Conservation (phyloP, 1,140 invertebrate species). For the Temnothorax curvispinosus region DNA sequence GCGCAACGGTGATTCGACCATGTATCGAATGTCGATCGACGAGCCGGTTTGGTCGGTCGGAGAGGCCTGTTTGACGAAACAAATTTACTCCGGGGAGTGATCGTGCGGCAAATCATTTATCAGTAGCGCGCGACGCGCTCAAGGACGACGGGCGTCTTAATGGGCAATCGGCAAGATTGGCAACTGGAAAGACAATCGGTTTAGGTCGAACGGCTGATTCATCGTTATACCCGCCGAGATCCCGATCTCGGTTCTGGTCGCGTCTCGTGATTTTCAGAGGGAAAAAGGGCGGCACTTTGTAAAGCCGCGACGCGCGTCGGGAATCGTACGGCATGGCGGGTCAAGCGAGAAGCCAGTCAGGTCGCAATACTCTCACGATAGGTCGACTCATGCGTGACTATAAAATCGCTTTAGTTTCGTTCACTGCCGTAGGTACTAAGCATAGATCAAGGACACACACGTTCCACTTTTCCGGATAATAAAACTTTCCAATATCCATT, state of each 20-base stretch:
- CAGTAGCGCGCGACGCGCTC: conserved; percentile 15
- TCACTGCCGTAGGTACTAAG: conserved; percentile 15
- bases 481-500: conserved; percentile 26
- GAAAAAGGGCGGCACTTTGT: conserved; percentile 17
- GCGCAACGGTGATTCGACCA: conserved; percentile 33
- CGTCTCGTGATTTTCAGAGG: conserved; percentile 10
- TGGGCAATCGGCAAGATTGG: neutral
- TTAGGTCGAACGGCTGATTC: conserved; percentile 22
- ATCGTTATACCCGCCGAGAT: neutral
- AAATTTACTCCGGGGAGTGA: conserved; percentile 30
- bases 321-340: neutral
- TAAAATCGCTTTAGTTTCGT: conserved; percentile 79
- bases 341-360: conserved; percentile 61
- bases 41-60: conserved; percentile 39
- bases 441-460: conserved; percentile 59
- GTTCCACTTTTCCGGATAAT: conserved; percentile 44
- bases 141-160: conserved; percentile 42
- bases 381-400: conserved; percentile 74
- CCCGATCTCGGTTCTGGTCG: conserved; percentile 12
- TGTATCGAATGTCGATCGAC: conserved; percentile 41
- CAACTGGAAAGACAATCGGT: conserved; percentile 18
- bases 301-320: conserved; percentile 12
- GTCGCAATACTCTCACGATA: conserved; percentile 68
- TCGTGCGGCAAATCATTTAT: conserved; percentile 44
- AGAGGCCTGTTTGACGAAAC: conserved; percentile 29